Conservation (phyloP, 2,888 invertebrate species). For the Lasioglossum leucozonium region DNA sequence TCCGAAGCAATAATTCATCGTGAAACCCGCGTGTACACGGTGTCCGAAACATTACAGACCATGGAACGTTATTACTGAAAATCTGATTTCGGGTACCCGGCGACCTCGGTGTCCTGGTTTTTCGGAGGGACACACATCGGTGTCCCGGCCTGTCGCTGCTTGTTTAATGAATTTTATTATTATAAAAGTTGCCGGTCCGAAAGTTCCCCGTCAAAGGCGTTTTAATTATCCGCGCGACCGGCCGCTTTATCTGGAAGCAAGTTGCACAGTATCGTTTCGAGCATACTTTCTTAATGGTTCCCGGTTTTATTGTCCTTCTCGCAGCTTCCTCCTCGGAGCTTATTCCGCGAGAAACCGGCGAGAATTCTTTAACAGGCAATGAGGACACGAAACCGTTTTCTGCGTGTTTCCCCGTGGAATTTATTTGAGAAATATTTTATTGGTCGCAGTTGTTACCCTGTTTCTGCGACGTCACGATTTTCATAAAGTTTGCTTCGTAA, state of each 20-base stretch:
- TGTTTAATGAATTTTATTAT: constrained; percentile 13
- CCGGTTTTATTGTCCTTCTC: constrained; percentile 10
- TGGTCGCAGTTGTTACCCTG: too few species aligned
- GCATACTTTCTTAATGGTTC: constrained; percentile 16
- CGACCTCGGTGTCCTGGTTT: neutral
- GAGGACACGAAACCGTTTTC: neutral
- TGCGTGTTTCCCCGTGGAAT: too few species aligned
- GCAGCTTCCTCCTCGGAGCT: neutral
- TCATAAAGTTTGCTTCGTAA: too few species aligned
- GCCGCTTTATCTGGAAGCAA: neutral
- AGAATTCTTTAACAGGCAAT: neutral
- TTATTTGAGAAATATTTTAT: too few species aligned
- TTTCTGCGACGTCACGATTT: too few species aligned
- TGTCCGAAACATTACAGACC: constrained; percentile 18
- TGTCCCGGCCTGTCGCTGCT: neutral
- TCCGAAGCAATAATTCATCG: constrained; percentile 53
- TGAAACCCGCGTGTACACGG: constrained; percentile 32
- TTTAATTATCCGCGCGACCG: constrained; percentile 11
- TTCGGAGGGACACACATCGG: neutral
- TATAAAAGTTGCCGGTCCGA: neutral
- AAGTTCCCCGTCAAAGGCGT: constrained; percentile 18
- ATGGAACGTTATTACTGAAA: neutral
- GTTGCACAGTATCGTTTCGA: neutral
- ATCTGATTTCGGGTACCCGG: neutral
- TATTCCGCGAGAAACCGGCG: neutral